Percentiles rank a stretch among this genome's conserved stretches.
phyloP scores from a whole-genome alignment of 2,113 vertebrate genomes.

The Spermophilus dauricus region DNA sequence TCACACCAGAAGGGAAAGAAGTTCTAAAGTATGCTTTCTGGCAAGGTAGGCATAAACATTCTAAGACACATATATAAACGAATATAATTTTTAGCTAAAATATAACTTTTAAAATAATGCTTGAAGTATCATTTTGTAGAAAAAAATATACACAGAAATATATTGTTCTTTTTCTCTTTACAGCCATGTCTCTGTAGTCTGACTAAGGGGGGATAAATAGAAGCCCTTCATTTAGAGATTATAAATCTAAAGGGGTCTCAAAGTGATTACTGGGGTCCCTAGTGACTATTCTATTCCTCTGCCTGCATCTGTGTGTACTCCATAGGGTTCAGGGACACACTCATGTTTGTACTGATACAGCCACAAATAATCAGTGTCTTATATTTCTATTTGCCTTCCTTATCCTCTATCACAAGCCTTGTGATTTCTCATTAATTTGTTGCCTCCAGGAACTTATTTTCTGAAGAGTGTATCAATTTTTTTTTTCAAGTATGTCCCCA shows the following conservation, averaged over 20 bases:
- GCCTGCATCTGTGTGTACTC: not conserved
- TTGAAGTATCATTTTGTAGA: not conserved
- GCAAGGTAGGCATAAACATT: not conserved
- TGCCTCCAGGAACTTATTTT: constrained; percentile 43
- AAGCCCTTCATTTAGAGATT: not conserved
- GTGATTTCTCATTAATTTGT: constrained; percentile 68
- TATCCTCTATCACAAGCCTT: constrained; percentile 14
- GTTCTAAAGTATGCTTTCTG: not conserved
- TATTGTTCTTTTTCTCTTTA: constrained; percentile 4
- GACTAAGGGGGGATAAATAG: not conserved
- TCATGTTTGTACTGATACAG: not conserved
- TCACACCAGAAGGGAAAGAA: not conserved
- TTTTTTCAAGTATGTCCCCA: constrained; percentile 23
- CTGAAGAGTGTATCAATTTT: constrained; percentile 3
- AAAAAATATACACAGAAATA: not conserved
- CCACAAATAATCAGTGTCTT: constrained; percentile 10
- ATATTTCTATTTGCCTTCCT: constrained; percentile 21
- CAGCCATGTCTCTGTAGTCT: not conserved
- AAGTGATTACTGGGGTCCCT: not conserved
- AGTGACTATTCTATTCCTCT: not conserved
- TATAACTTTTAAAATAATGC: constrained; percentile 16
- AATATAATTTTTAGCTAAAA: not conserved
- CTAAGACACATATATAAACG: not conserved
- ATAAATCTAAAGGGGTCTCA: not conserved
- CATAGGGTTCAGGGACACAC: not conserved